These are phyloP conservation scores for Clupea harengus DNA, from an alignment of 2,113 vertebrate species.

Conservation along the genomic window DNA sequence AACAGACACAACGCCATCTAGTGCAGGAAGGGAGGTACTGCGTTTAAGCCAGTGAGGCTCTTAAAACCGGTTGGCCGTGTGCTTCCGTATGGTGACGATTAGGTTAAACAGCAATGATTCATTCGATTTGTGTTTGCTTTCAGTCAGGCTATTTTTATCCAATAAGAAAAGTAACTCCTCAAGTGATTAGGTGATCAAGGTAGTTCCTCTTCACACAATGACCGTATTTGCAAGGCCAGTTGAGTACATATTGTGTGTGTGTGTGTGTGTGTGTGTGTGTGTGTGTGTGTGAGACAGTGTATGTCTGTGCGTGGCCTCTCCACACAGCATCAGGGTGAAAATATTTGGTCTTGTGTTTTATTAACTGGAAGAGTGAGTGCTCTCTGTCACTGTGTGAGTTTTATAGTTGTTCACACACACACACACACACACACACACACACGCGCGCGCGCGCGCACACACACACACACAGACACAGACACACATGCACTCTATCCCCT, in stretches of 20 bases:
- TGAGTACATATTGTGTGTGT: no score
- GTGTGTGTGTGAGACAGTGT: no score
- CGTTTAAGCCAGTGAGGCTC: background rate
- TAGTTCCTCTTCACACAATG: background rate
- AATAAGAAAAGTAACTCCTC: background rate
- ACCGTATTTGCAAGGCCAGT: no score
- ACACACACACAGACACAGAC: no score
- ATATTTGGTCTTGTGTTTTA: conserved; percentile 32
- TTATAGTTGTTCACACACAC: conserved; percentile 21
- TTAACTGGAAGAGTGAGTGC: conserved; percentile 20
- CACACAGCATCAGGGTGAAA: background rate
- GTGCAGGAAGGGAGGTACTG: background rate
- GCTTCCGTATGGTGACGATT: background rate
- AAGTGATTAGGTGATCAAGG: background rate
- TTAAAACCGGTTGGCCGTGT: background rate
- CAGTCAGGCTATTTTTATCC: background rate
- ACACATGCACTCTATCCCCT: no score
- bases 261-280: no score
- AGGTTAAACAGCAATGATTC: background rate
- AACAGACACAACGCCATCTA: background rate
- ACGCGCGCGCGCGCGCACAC: no score
- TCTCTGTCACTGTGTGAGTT: conserved; percentile 24
- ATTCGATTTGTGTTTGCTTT: background rate
- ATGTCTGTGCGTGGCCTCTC: no score
- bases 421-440: conserved; percentile 16